Base-by-base conservation (phyloP, 2,888 invertebrate species). In the Acanthosepion pharaonis region DNA sequence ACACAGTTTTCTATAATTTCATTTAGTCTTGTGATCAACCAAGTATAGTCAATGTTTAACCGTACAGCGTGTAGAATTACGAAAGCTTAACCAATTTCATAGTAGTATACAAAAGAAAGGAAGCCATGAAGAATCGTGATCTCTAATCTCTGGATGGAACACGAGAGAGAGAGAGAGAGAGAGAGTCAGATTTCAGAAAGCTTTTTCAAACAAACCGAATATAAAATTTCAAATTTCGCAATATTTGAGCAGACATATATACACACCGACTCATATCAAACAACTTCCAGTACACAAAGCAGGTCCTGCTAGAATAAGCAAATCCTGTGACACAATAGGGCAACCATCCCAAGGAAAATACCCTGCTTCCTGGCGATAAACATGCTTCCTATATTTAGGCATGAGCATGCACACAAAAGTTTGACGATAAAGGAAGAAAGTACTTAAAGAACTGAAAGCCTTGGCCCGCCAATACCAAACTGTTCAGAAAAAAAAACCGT, bases 321-420 rank as follows among this genome's bases (percentile, higher is more conserved):
- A 78, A n/a, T 78, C n/a, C 11, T 33, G n/a, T 78, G 78, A 33
- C 78, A 78, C 78, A 78, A 78, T 78, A 78, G 78, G 78, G 78
- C 78, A 78, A 33, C 78, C 78, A 78, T 78, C 78, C 78, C 78
- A 33, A 78, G n/a, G n/a, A 78, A 78, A n/a, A 78, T 78, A 78
- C 78, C 78, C 78, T 78, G 78, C 18, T 78, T 78, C 78, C 78
- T 78, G n/a, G 4, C 78, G 78, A 78, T 78, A 78, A 78, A 78
- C 78, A 33, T 33, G n/a, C 33, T 11, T n/a, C 78, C 78, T 78
- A 78, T 78, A 78, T 78, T 78, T 78, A 78, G 78, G 78, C 78
- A 78, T 23, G n/a, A 33, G 78, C 78, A 5, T 78, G 33, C 8
- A 78, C 23, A 78, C 78, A 78, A 78, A 78, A n/a, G n/a, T n/a